phyloP scores from a whole-genome alignment of 1,140 invertebrate genomes.

The Matsumurasca onukii region DNA sequence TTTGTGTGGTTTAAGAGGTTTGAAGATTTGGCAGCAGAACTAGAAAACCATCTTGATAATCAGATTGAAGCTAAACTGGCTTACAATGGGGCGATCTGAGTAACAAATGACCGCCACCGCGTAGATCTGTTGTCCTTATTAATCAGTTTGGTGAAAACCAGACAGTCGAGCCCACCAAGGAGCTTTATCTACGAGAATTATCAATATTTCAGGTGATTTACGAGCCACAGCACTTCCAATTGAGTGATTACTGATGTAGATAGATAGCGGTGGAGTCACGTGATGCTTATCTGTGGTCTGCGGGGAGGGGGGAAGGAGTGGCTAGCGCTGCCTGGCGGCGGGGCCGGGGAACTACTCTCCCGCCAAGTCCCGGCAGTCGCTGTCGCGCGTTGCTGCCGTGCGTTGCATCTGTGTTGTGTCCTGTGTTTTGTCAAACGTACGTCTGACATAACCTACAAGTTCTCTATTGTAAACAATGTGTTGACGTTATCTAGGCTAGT shows the following conservation, averaged over 20 bases:
- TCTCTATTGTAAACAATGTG: slow-evolving; percentile 4
- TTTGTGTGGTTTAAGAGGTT: too few species aligned
- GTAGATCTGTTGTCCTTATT: not conserved
- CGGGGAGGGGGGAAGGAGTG: not conserved
- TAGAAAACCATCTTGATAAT: too few species aligned
- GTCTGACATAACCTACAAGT: slow-evolving; percentile 28
- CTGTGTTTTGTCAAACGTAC: not conserved
- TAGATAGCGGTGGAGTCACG: slow-evolving; percentile 25
- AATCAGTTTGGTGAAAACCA: too few species aligned
- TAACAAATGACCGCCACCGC: not conserved
- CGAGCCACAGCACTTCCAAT: slow-evolving; percentile 26
- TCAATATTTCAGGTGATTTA: slow-evolving; percentile 19
- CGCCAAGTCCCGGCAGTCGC: slow-evolving; percentile 17
- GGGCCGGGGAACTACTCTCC: not conserved
- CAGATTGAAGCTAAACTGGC: too few species aligned
- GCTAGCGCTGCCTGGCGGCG: not conserved
- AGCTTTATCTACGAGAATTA: slow-evolving; percentile 10
- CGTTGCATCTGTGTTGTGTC: not conserved
- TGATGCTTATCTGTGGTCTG: slow-evolving; percentile 19
- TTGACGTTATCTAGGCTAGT: too few species aligned
- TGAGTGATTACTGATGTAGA: slow-evolving; percentile 28
- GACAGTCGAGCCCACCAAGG: too few species aligned
- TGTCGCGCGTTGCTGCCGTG: slow-evolving; percentile 20
- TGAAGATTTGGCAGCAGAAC: too few species aligned
- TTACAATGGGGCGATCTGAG: slow-evolving; percentile 4